These are phyloP conservation scores for Metellina segmentata DNA, from an alignment of 2,888 invertebrate species.

Conservation along the genomic window DNA sequence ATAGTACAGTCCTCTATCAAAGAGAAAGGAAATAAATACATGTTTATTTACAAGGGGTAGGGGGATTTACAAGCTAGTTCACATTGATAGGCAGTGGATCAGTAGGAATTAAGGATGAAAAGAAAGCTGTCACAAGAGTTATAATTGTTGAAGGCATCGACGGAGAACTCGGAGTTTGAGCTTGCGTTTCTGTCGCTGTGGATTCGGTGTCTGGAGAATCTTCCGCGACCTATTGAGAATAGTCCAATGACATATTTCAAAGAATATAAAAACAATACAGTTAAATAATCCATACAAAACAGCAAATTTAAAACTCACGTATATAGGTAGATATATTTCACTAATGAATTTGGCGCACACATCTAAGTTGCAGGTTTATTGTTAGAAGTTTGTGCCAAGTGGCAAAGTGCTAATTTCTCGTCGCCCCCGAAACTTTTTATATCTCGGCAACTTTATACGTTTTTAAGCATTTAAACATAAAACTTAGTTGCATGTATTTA, in stretches of 20 bases:
- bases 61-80: constrained; percentile 24
- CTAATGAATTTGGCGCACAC: too few species aligned
- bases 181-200: not conserved
- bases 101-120: constrained; percentile 95
- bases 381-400: too few species aligned
- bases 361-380: too few species aligned
- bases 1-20: not conserved
- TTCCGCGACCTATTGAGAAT: not conserved
- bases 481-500: too few species aligned
- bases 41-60: not conserved
- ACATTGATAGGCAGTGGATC: constrained; percentile 83
- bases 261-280: not conserved
- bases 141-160: constrained; percentile 40
- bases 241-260: too few species aligned
- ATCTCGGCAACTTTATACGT: too few species aligned
- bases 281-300: too few species aligned
- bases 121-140: constrained; percentile 92
- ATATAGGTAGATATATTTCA: too few species aligned
- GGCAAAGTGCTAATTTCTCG: too few species aligned
- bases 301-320: too few species aligned
- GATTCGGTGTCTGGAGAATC: not conserved
- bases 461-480: too few species aligned
- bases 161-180: not conserved
- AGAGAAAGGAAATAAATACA: constrained; percentile 24
- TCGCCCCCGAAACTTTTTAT: too few species aligned